Conservation (phyloP, 2,113 vertebrate species). For the Calonectris borealis region DNA sequence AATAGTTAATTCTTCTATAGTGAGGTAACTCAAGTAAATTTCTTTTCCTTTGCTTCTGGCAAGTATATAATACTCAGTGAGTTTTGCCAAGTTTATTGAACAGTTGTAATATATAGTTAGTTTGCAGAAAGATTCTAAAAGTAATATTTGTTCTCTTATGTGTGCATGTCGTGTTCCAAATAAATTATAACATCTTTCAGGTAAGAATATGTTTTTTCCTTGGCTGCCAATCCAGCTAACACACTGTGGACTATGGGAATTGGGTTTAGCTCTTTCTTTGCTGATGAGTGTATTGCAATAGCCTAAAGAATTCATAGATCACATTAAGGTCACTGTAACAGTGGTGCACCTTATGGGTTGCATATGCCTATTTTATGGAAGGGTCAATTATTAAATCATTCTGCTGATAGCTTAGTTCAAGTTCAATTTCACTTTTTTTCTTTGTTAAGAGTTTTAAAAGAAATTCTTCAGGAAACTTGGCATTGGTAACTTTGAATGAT, state of each 20-base stretch:
- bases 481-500: background rate
- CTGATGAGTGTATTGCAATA: background rate
- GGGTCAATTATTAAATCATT: background rate
- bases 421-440: background rate
- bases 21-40: background rate
- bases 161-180: background rate
- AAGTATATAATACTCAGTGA: background rate
- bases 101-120: background rate
- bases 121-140: background rate
- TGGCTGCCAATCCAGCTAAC: background rate
- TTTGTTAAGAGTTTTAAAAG: background rate
- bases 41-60: background rate
- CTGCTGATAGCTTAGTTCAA: background rate
- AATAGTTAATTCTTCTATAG: background rate
- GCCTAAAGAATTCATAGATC: background rate
- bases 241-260: background rate
- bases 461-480: background rate
- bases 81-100: background rate
- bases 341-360: background rate
- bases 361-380: background rate
- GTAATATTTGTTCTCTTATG: background rate
- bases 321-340: background rate
- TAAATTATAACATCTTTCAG: background rate
- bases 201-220: background rate
- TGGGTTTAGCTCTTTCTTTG: background rate